phyloP scores from a whole-genome alignment of 2,797 vertebrate species.

The Enteromius viviparus region DNA sequence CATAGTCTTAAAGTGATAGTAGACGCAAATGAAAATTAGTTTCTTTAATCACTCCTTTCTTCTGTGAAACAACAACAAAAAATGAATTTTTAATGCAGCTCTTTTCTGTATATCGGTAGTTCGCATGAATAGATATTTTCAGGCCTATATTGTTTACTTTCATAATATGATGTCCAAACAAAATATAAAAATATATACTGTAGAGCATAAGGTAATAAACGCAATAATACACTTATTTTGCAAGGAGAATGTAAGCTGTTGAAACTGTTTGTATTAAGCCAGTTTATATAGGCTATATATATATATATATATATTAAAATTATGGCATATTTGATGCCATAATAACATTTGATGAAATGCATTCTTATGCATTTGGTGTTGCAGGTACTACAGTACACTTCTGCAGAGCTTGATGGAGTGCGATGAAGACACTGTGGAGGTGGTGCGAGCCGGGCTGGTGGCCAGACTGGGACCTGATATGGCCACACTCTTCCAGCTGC shows the following conservation, averaged over 20 bases:
- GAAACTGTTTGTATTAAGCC: background rate
- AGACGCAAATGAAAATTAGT: background rate
- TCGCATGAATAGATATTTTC: background rate
- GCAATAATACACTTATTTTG: background rate
- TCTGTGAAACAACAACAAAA: background rate
- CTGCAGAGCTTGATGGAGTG: conserved; percentile 87
- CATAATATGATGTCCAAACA: background rate
- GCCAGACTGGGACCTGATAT: conserved; percentile 89
- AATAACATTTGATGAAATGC: background rate
- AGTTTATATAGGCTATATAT: too few relatives aligned
- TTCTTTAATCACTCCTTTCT: background rate
- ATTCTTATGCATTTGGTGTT: background rate
- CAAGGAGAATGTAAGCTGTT: background rate
- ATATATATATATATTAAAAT: background rate
- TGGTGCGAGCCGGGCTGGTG: conserved; percentile 84
- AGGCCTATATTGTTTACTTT: background rate
- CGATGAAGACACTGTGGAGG: conserved; percentile 85
- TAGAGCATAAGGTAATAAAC: background rate
- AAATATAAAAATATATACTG: background rate
- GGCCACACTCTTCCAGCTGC: conserved; percentile 88
- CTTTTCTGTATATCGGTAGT: background rate
- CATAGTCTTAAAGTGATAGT: background rate
- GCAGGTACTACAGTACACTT: conserved; percentile 93
- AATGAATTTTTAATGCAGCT: background rate
- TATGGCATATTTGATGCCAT: background rate